Base-by-base conservation (phyloP, 2,888 invertebrate species). In the Coelopa pilipes region DNA sequence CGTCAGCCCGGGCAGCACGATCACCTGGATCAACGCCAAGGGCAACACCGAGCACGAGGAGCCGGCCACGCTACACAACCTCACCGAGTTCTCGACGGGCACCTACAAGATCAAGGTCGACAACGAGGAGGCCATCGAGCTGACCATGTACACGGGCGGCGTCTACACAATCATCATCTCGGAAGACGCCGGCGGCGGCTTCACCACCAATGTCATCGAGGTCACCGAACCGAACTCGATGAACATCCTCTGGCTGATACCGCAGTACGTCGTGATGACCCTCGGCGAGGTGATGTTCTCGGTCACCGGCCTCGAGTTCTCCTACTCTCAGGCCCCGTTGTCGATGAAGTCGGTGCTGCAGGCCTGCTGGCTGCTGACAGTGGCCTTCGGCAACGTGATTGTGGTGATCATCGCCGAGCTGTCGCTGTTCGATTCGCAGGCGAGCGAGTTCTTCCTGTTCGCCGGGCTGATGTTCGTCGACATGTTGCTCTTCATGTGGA, bases 261-360 rank as follows among this genome's bases (percentile, higher is more conserved):
- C 93, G 0, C 93, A 93, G 83, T 93, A 92, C 81, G 84, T 92
- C 34, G 84, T 92, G 3, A 91, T 93, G 81, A 92, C 93, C 0
- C 82, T 90, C 10, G 93, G 90, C 12, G 87, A 88, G 78, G 87
- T 93, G 0, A 90, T 93, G 88, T 92, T 93, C 82, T 92, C 92
- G 0, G 90, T 93, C 24, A 92, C 93, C 21, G 93, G 93, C 0
- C 86, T 93, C 15, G 90, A 92, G 78, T 93, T 93, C 84, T 91
- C 92, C 3, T 94, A 92, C 82, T 89, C 92, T 0, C 91, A 90
- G 90, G 92, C 93, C 9, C 92, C 93, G 1, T 67, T 79, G 1
- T 92, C 92, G 76, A 98, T 99, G 98, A 99, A 98, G 87, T 96
- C 98, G 0, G 93, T 99, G 0, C 87, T 99, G 68, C 94, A 95